Conservation (phyloP, 2,113 vertebrate species). For the Apaloderma vittatum region DNA sequence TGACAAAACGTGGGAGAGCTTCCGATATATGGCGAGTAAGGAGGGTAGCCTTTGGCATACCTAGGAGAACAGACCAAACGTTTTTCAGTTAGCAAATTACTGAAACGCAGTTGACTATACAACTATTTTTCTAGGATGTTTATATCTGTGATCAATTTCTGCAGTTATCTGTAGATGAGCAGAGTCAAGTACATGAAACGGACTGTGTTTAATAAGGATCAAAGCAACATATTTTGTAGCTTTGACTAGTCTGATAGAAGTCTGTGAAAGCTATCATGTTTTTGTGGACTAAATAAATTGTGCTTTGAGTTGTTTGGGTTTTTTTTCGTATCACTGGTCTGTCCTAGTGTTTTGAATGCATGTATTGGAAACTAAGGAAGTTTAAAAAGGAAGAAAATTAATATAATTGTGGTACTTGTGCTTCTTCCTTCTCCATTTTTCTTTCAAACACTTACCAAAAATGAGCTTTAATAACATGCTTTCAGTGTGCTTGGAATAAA, state of each 20-base stretch:
- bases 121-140: not conserved
- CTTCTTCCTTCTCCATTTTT: not conserved
- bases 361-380: not conserved
- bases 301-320: not conserved
- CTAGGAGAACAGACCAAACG: conserved; percentile 72
- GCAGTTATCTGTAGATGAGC: not conserved
- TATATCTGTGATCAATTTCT: not conserved
- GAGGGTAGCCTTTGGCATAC: conserved; percentile 96
- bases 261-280: not conserved
- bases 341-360: not conserved
- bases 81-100: not conserved
- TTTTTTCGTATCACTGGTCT: not conserved
- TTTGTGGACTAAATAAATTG: not conserved
- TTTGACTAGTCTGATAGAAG: not conserved
- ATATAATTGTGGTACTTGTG: not conserved
- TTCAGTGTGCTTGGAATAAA: not conserved
- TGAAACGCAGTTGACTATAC: not conserved
- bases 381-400: not conserved
- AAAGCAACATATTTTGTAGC: not conserved
- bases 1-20: conserved; percentile 97
- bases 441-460: not conserved
- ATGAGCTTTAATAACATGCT: not conserved
- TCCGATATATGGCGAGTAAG: conserved; percentile 96
- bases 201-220: not conserved
- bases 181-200: not conserved